phyloP scores from a whole-genome alignment of 2,888 invertebrate species.

The Caenorhabditis imperialis region DNA sequence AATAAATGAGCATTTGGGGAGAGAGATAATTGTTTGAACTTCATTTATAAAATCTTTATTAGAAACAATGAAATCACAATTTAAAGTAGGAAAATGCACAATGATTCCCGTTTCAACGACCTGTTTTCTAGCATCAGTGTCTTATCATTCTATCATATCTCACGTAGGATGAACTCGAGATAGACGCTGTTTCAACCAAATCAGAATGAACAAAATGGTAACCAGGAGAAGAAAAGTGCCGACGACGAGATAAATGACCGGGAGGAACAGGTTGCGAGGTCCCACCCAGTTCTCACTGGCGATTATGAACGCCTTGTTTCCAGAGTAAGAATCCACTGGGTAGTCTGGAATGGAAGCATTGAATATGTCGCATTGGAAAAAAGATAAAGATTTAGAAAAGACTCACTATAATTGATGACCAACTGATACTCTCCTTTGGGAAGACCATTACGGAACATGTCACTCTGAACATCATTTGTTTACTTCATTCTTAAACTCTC shows the following conservation, averaged over 20 bases:
- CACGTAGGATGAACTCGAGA: conserved; percentile 44
- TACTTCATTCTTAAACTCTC: background rate
- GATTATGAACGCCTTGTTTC: conserved; percentile 93
- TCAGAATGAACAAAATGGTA: conserved; percentile 90
- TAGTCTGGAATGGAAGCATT: conserved; percentile 83
- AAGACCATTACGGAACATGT: conserved; percentile 74
- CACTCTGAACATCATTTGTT: conserved; percentile 63
- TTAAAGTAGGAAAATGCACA: no score
- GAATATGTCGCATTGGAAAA: background rate
- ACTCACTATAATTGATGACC: conserved; percentile 77
- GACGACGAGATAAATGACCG: conserved; percentile 96
- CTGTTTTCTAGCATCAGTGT: no score
- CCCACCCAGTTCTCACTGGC: conserved; percentile 96
- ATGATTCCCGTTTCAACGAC: no score
- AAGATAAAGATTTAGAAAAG: background rate
- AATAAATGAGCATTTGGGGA: no score
- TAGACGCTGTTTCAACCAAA: conserved; percentile 85
- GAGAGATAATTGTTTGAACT: no score
- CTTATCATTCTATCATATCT: no score
- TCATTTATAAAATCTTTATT: no score
- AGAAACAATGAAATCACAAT: no score
- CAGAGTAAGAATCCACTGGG: conserved; percentile 91
- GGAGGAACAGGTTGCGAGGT: conserved; percentile 97
- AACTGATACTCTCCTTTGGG: conserved; percentile 81
- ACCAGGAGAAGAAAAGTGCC: conserved; percentile 90